These are phyloP conservation scores for Dreissena rostriformis DNA, from an alignment of 1,140 invertebrate species.

Conservation along the genomic window DNA sequence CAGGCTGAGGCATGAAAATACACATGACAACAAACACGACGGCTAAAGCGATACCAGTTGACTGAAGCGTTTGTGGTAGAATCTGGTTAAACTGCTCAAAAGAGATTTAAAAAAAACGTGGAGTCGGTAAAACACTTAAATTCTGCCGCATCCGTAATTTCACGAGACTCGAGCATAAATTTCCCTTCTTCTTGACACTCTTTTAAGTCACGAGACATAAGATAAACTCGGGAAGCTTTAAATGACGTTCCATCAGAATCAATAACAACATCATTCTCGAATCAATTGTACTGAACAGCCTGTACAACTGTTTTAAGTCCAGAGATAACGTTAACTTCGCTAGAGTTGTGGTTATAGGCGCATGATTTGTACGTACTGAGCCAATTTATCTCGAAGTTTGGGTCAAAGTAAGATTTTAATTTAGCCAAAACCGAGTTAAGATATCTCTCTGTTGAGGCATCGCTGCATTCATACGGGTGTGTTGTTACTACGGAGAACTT, in stretches of 20 bases:
- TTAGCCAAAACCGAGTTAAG: constrained; percentile 37
- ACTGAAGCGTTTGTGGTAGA: constrained; percentile 94
- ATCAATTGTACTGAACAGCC: constrained; percentile 62
- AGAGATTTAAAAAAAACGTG: constrained; percentile 65
- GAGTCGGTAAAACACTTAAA: constrained; percentile 65
- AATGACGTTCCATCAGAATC: constrained; percentile 89
- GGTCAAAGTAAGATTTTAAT: constrained; percentile 28
- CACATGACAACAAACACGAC: constrained; percentile 98
- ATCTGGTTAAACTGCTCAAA: constrained; percentile 92
- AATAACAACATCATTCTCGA: constrained; percentile 92
- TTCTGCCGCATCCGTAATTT: constrained; percentile 62
- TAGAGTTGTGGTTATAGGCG: constrained; percentile 14
- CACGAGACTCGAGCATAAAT: constrained; percentile 66
- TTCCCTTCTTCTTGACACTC: constrained; percentile 60
- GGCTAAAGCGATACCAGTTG: constrained; percentile 93
- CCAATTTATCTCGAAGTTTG: constrained; percentile 53
- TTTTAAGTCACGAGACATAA: constrained; percentile 55
- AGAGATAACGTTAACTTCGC: constrained; percentile 30
- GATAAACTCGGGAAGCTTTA: constrained; percentile 83
- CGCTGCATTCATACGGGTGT: constrained; percentile 25
- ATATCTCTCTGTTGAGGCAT: background rate
- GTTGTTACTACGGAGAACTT: constrained; percentile 55
- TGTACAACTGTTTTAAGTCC: constrained; percentile 83
- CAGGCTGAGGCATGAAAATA: constrained; percentile 96
- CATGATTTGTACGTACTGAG: constrained; percentile 31